A percentile compares a stretch with the other conserved stretches of the same genome.
phyloP scores from a whole-genome alignment of 2,113 vertebrate species.

The Uria lomvia region DNA sequence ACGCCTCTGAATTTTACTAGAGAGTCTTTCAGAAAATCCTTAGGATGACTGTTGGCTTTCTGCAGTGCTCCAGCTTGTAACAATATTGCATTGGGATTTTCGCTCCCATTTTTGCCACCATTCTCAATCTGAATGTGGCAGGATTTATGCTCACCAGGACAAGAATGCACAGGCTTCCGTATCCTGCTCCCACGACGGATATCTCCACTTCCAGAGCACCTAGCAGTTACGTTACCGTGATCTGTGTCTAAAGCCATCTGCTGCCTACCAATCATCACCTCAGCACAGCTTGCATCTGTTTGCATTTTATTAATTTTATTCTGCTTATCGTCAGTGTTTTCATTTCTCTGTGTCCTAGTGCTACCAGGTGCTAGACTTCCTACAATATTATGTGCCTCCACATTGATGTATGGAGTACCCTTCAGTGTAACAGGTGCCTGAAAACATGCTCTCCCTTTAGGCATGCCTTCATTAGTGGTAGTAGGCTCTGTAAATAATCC shows the following conservation, averaged over 20 bases:
- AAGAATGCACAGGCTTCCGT: background rate
- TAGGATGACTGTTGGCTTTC: background rate
- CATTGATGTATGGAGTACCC: background rate
- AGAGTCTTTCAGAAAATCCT: conserved; percentile 15
- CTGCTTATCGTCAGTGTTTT: background rate
- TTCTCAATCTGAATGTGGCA: background rate
- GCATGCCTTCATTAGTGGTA: background rate
- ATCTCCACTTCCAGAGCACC: background rate
- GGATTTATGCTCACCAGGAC: conserved; percentile 7
- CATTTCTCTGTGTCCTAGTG: background rate
- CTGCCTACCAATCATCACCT: background rate
- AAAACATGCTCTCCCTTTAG: background rate
- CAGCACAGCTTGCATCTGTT: background rate
- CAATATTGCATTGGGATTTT: background rate
- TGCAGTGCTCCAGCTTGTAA: background rate
- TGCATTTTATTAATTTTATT: background rate
- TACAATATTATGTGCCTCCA: background rate
- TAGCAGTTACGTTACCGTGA: background rate
- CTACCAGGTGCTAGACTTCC: background rate
- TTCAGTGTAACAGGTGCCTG: background rate
- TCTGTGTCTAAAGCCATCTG: background rate
- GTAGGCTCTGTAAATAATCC: background rate
- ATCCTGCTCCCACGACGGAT: background rate
- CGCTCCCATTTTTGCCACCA: background rate
- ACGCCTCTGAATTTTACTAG: conserved; percentile 1